Conservation (phyloP, 92 coral and sea anemone genomes). For the Porites rus region DNA sequence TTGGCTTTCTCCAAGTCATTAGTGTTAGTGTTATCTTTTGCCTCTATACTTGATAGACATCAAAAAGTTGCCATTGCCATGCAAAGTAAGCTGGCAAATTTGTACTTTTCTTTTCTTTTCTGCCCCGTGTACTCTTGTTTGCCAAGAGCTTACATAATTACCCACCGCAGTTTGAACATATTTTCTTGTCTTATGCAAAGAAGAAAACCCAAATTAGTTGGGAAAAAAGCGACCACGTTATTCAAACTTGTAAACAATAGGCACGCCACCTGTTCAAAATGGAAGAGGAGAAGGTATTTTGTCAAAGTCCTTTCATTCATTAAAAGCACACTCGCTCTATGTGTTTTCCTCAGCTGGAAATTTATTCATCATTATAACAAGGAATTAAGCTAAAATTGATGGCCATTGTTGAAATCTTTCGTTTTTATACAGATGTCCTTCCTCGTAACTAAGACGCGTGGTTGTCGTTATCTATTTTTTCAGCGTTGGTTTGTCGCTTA, state of each 20-base stretch:
- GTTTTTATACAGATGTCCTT: conserved; percentile 24
- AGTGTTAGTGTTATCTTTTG: neutral
- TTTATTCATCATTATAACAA: conserved; percentile 2
- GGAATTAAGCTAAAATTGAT: neutral
- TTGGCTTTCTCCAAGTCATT: conserved; percentile 7
- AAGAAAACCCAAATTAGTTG: conserved; percentile 9
- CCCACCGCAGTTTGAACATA: neutral
- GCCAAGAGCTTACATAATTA: neutral
- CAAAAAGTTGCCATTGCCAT: conserved; percentile 29
- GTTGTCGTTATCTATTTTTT: neutral
- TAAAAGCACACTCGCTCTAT: conserved; percentile 16
- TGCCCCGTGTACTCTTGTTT: conserved; percentile 7
- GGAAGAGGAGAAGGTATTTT: conserved; percentile 3
- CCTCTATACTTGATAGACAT: neutral
- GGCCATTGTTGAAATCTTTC: neutral
- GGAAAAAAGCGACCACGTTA: conserved; percentile 48
- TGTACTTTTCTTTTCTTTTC: neutral
- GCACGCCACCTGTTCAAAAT: conserved; percentile 27
- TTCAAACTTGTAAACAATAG: conserved; percentile 20
- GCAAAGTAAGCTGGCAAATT: neutral
- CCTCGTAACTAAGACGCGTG: conserved; percentile 10
- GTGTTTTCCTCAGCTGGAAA: conserved; percentile 20
- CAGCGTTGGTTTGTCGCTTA: conserved; percentile 18
- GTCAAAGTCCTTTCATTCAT: conserved; percentile 30
- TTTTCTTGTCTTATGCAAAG: conserved; percentile 7